These are phyloP conservation scores for Oxyscelio sp. DNA, from an alignment of 2,888 invertebrate genomes.

Conservation along the genomic window DNA sequence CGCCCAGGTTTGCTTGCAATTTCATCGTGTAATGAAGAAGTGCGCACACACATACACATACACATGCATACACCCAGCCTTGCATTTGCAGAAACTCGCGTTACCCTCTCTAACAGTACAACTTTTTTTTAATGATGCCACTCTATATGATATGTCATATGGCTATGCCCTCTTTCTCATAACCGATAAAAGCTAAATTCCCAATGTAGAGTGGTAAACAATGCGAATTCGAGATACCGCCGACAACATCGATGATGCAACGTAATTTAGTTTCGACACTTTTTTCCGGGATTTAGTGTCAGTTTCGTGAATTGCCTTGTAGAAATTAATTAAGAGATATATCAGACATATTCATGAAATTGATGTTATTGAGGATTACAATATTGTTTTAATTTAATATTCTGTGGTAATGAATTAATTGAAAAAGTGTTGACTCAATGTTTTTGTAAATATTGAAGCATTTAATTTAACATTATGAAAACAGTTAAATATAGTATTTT, in stretches of 20 bases:
- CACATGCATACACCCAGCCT: conserved; percentile 5
- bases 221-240: conserved; percentile 53
- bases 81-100: conserved; percentile 40
- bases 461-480: no score
- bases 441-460: no score
- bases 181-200: conserved; percentile 56
- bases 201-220: conserved; percentile 60
- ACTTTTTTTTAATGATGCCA: conserved; percentile 59
- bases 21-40: conserved; percentile 76
- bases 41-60: conserved; percentile 32
- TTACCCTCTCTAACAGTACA: conserved; percentile 17
- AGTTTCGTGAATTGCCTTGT: conserved; percentile 12
- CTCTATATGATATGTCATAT: conserved; percentile 61
- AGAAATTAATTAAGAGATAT: conserved; percentile 31
- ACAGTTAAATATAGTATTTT: no score
- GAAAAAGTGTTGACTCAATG: no score
- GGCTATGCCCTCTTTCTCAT: conserved; percentile 26
- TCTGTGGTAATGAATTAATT: no score
- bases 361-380: no score
- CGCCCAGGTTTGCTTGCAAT: conserved; percentile 68
- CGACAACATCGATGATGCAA: conserved; percentile 36
- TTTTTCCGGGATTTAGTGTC: neutral
- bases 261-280: conserved; percentile 14
- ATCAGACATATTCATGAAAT: no score
- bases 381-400: no score